Percentiles rank a stretch among this genome's conserved stretches.
Evolutionary conservation across 2,888 invertebrate genomes (phyloP).

Genomic region (Trichacis sp.): DNA sequence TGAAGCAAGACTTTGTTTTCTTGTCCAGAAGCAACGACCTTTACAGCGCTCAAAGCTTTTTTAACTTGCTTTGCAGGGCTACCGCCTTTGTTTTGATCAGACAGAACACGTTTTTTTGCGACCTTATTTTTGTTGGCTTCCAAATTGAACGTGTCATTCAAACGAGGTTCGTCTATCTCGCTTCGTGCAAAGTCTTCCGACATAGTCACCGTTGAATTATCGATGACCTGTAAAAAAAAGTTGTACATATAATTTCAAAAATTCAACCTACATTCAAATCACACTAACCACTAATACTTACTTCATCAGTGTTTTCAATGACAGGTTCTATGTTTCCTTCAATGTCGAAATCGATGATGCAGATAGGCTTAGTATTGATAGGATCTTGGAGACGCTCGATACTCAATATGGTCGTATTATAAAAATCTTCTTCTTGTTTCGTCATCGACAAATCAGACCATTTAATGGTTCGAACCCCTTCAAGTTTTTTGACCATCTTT

Average conservation of each 20-base stretch:
- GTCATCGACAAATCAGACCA: conserved; percentile 72
- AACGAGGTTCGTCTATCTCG: conserved; percentile 3
- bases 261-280: no score
- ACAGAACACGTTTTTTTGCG: conserved; percentile 56
- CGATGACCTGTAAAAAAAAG: not conserved
- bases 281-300: no score
- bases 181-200: conserved; percentile 11
- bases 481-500: conserved; percentile 73
- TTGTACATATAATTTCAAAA: not conserved
- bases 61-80: conserved; percentile 54
- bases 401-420: conserved; percentile 55
- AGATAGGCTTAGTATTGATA: conserved; percentile 12
- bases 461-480: conserved; percentile 73
- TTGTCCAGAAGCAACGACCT: conserved; percentile 47
- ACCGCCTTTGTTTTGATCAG: conserved; percentile 54
- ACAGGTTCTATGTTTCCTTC: not conserved
- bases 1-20: conserved; percentile 54
- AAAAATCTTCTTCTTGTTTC: conserved; percentile 57
- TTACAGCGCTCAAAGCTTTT: conserved; percentile 39
- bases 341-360: not conserved
- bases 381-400: conserved; percentile 53
- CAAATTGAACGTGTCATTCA: conserved; percentile 52
- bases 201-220: conserved; percentile 46
- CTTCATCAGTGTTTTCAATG: not conserved
- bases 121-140: conserved; percentile 5